Evolutionary conservation across 1,140 invertebrate genomes (phyloP).

Genomic region (Eulimnadia texana): DNA sequence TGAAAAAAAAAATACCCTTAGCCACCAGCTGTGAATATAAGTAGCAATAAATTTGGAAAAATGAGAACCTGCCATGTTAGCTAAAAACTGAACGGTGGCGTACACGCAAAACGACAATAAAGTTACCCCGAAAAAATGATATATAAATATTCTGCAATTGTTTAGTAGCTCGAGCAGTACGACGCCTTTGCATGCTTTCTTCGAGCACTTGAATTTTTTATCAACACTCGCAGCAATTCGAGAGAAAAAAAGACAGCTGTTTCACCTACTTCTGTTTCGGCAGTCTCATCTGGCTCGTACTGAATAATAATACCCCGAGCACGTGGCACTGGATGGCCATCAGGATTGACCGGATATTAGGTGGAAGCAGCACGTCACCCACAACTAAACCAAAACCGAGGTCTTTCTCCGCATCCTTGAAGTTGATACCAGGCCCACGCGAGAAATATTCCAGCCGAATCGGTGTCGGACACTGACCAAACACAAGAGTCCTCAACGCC

Average conservation of each 20-base stretch:
- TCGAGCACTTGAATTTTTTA: not conserved
- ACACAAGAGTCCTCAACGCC: conserved; percentile 40
- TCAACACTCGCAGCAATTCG: not conserved
- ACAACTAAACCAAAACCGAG: conserved; percentile 41
- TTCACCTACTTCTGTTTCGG: not conserved
- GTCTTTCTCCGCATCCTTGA: conserved; percentile 39
- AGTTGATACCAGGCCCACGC: conserved; percentile 35
- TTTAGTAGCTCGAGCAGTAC: too few species aligned
- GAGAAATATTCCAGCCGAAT: conserved; percentile 45
- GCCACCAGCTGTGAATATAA: too few species aligned
- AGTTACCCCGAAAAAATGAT: too few species aligned
- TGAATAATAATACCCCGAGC: conserved; percentile 51
- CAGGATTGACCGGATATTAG: conserved; percentile 34
- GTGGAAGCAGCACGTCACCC: conserved; percentile 41
- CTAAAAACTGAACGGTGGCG: too few species aligned
- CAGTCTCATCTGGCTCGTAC: conserved; percentile 27
- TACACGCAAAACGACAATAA: too few species aligned
- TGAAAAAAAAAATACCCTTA: too few species aligned
- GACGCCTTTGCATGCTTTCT: too few species aligned
- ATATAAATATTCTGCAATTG: too few species aligned
- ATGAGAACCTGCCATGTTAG: too few species aligned
- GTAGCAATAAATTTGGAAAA: too few species aligned
- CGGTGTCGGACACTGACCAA: conserved; percentile 41
- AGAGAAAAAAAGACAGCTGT: too few species aligned
- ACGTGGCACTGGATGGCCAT: conserved; percentile 49